Percentiles rank a stretch among this genome's conserved stretches.
These are phyloP conservation scores for Atlantisia rogersi DNA, from an alignment of 2,113 vertebrate species.

Conservation along the genomic window DNA sequence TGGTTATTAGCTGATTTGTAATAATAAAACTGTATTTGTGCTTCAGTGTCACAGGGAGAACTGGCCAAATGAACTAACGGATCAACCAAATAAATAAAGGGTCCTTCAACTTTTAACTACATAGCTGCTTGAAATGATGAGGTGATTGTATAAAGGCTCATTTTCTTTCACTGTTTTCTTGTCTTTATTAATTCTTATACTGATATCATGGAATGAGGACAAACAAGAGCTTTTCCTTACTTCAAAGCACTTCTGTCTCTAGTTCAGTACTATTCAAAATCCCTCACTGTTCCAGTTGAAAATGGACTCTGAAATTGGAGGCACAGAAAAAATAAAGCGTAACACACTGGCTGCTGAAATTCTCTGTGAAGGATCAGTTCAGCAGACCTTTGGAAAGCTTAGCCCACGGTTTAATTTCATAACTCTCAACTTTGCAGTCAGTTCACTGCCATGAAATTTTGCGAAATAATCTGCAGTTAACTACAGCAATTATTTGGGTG, in stretches of 20 bases:
- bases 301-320: background rate
- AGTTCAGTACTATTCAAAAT: background rate
- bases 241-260: background rate
- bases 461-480: background rate
- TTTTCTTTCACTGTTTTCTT: background rate
- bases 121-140: background rate
- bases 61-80: background rate
- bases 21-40: background rate
- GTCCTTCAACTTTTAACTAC: background rate
- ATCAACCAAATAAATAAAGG: background rate
- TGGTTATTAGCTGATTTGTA: background rate
- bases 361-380: background rate
- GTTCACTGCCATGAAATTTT: background rate
- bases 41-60: slow-evolving; percentile 1
- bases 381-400: background rate
- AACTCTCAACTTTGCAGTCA: background rate
- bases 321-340: background rate
- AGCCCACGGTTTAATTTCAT: background rate
- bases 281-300: background rate
- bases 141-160: background rate
- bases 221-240: background rate
- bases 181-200: background rate
- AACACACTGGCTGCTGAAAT: background rate
- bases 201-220: background rate
- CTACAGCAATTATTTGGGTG: background rate